These are phyloP conservation scores for Nannobrachium achirus DNA, from an alignment of 2,113 vertebrate species.

Conservation along the genomic window DNA sequence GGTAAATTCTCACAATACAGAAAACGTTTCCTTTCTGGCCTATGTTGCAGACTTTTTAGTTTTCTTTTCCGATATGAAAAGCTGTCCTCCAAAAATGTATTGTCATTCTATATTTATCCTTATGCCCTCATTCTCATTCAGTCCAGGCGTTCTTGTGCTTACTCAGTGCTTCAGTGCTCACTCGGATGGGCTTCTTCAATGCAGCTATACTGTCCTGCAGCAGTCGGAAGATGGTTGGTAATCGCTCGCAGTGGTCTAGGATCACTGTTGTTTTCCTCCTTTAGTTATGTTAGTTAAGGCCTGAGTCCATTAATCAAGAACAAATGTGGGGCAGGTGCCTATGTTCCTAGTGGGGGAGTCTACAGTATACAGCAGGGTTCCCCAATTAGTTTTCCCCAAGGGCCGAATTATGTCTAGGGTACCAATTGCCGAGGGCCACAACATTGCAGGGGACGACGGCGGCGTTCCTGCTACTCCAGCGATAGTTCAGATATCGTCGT, in stretches of 20 bases:
- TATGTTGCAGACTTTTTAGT: constrained; percentile 36
- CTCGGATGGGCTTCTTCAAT: constrained; percentile 62
- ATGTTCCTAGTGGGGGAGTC: not conserved
- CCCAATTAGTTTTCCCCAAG: too few relatives aligned
- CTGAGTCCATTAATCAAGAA: constrained; percentile 36
- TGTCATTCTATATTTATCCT: constrained; percentile 72
- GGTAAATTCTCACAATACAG: not conserved
- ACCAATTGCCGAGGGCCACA: too few relatives aligned
- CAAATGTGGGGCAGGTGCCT: constrained; percentile 10
- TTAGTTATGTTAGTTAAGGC: constrained; percentile 45
- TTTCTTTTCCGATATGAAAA: constrained; percentile 58
- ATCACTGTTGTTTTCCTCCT: constrained; percentile 18
- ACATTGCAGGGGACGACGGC: too few relatives aligned
- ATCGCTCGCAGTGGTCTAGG: constrained; percentile 29
- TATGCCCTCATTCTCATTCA: constrained; percentile 70
- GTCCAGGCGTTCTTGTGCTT: constrained; percentile 47
- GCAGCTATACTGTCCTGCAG: constrained; percentile 48
- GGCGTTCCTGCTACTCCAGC: too few relatives aligned
- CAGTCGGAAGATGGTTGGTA: constrained; percentile 33
- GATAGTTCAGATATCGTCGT: too few relatives aligned
- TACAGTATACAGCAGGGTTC: too few relatives aligned
- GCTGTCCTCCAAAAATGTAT: constrained; percentile 67
- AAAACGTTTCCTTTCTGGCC: constrained; percentile 13
- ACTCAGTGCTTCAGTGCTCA: constrained; percentile 54
- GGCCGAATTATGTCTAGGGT: too few relatives aligned